Conservation (phyloP, 2,113 vertebrate species). For the Myrmecophaga tridactyla region DNA sequence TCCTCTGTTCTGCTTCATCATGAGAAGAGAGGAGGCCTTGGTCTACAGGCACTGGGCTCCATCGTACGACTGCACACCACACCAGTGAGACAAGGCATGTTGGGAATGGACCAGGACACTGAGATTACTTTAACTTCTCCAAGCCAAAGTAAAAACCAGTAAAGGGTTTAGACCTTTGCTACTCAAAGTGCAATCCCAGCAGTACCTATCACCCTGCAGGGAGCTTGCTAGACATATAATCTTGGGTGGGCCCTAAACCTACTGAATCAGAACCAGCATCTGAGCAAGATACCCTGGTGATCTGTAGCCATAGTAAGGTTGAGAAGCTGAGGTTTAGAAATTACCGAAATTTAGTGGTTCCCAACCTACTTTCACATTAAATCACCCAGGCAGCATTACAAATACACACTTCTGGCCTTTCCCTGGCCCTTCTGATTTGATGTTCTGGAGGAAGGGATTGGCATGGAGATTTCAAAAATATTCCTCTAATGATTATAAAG, state of each 20-base stretch:
- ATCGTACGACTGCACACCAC: not conserved
- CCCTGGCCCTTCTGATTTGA: not conserved
- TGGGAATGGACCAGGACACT: not conserved
- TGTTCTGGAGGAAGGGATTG: not conserved
- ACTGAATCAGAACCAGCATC: not conserved
- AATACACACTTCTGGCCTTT: not conserved
- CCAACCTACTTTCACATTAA: not conserved
- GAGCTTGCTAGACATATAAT: not conserved
- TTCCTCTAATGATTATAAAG: not conserved
- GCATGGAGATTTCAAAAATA: not conserved
- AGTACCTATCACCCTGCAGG: not conserved
- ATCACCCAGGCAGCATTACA: no score
- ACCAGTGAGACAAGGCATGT: not conserved
- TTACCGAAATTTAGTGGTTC: not conserved
- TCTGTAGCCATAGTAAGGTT: no score
- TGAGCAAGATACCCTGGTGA: accelerated
- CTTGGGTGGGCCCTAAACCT: no score
- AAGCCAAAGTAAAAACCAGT: not conserved
- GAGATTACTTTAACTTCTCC: not conserved
- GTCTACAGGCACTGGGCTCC: accelerated
- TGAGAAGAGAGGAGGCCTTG: not conserved
- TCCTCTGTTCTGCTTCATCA: not conserved
- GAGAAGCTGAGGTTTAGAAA: not conserved
- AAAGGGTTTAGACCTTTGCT: not conserved
- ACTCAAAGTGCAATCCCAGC: not conserved